A percentile compares a stretch with the other conserved stretches of the same genome.
Conservation (phyloP, 2,888 invertebrate species). For the Drosophila gaucha region DNA sequence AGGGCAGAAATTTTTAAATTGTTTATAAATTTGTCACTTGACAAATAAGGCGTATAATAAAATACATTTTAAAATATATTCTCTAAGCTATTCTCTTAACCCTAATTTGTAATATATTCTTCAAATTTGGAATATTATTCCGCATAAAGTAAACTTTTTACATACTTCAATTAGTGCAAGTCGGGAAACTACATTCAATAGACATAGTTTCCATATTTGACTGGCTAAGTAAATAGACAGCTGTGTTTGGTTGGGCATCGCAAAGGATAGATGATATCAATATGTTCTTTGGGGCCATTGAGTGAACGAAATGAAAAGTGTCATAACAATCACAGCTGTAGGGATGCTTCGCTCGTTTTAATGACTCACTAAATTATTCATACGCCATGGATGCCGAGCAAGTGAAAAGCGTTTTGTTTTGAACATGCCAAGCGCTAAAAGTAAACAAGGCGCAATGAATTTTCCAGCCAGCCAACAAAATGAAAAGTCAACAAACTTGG, state of each 20-base stretch:
- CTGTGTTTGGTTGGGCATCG: slow-evolving; percentile 3
- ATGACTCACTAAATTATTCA: slow-evolving; percentile 81
- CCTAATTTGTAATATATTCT: too few relatives aligned
- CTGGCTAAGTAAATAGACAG: slow-evolving; percentile 24
- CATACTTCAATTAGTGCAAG: background rate
- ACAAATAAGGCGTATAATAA: too few relatives aligned
- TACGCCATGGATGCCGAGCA: slow-evolving; percentile 71
- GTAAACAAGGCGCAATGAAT: slow-evolving; percentile 75
- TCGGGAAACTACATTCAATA: background rate
- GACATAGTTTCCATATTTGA: slow-evolving; percentile 42
- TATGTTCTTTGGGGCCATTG: slow-evolving; percentile 48
- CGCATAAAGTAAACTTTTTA: background rate
- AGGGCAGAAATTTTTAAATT: too few relatives aligned
- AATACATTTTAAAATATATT: too few relatives aligned
- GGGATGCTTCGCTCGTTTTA: slow-evolving; percentile 64
- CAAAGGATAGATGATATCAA: slow-evolving; percentile 31
- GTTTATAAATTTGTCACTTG: too few relatives aligned
- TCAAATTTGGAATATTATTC: too few relatives aligned
- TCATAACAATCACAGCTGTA: slow-evolving; percentile 72
- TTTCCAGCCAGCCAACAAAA: slow-evolving; percentile 79
- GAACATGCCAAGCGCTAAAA: slow-evolving; percentile 77
- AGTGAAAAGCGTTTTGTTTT: slow-evolving; percentile 78
- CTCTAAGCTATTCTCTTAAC: slow-evolving; percentile 8
- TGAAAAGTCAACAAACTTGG: slow-evolving; percentile 80
- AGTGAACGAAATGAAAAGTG: slow-evolving; percentile 74